Evolutionary conservation across 2,797 vertebrate species (phyloP).

Genomic region (Amblyopsis hoosieri): DNA sequence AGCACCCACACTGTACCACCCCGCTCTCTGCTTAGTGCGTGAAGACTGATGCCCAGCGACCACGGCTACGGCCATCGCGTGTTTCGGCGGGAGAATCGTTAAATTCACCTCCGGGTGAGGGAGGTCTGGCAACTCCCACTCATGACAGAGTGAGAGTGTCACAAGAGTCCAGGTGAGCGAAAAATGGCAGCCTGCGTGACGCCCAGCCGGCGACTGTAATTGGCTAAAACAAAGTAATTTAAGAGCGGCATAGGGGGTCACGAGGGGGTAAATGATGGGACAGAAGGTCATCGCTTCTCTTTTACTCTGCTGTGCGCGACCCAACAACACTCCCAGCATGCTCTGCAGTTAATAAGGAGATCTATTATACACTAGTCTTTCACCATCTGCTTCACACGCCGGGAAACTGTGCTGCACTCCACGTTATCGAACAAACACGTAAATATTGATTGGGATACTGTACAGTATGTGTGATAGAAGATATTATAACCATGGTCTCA

Average conservation of each 20-base stretch:
- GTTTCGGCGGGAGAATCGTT: not conserved
- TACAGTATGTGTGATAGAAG: conserved; percentile 28
- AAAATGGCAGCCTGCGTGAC: conserved; percentile 74
- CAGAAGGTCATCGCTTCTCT: conserved; percentile 83
- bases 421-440: conserved; percentile 48
- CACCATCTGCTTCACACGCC: conserved; percentile 78
- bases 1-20: not conserved
- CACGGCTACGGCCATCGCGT: too few species aligned
- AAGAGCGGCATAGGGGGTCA: conserved; percentile 78
- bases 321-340: conserved; percentile 82
- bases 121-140: conserved; percentile 59
- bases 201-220: conserved; percentile 83
- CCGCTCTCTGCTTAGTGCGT: too few species aligned
- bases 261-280: conserved; percentile 81
- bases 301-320: conserved; percentile 75
- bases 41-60: not conserved
- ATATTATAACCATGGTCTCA: conserved; percentile 46
- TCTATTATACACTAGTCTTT: conserved; percentile 79
- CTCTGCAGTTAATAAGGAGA: conserved; percentile 79
- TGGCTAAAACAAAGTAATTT: conserved; percentile 87
- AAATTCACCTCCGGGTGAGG: conserved; percentile 35
- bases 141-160: conserved; percentile 76
- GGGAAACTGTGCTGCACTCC: conserved; percentile 63
- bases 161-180: conserved; percentile 74
- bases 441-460: not conserved